These are phyloP conservation scores for Bombycilla garrulus DNA, from an alignment of 2,113 vertebrate species.

Conservation along the genomic window DNA sequence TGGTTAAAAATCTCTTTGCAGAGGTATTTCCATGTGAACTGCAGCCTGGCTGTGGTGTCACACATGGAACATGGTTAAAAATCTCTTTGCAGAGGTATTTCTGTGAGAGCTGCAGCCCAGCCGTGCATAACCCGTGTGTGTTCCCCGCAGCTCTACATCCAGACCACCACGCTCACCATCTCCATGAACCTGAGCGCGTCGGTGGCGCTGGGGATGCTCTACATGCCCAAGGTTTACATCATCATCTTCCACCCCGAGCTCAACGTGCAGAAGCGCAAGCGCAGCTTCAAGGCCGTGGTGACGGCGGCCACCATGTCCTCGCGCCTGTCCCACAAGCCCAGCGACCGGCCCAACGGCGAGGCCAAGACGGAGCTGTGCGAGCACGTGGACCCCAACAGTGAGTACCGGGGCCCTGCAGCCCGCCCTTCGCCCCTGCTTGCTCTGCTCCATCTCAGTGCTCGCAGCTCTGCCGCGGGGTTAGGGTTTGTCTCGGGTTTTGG, in stretches of 20 bases:
- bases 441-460: neutral
- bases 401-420: slow-evolving; percentile 61
- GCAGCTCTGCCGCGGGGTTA: neutral
- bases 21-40: too few relatives aligned
- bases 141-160: slow-evolving; percentile 91
- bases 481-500: fast-evolving
- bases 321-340: slow-evolving; percentile 91
- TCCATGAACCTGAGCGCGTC: slow-evolving; percentile 98
- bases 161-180: slow-evolving; percentile 96
- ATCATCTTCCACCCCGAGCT: slow-evolving; percentile 98
- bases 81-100: fast-evolving
- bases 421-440: too few relatives aligned
- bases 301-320: slow-evolving; percentile 95
- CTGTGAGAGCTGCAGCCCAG: too few relatives aligned
- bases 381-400: slow-evolving; percentile 91
- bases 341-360: slow-evolving; percentile 94
- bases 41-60: too few relatives aligned
- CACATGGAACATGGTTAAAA: neutral
- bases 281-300: slow-evolving; percentile 95
- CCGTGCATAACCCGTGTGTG: neutral
- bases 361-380: slow-evolving; percentile 97
- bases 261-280: slow-evolving; percentile 94
- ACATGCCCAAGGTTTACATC: slow-evolving; percentile 98
- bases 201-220: slow-evolving; percentile 95
- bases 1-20: too few relatives aligned